Evolutionary conservation across 2,888 invertebrate species (phyloP).

Genomic region (Amitus sp.): DNA sequence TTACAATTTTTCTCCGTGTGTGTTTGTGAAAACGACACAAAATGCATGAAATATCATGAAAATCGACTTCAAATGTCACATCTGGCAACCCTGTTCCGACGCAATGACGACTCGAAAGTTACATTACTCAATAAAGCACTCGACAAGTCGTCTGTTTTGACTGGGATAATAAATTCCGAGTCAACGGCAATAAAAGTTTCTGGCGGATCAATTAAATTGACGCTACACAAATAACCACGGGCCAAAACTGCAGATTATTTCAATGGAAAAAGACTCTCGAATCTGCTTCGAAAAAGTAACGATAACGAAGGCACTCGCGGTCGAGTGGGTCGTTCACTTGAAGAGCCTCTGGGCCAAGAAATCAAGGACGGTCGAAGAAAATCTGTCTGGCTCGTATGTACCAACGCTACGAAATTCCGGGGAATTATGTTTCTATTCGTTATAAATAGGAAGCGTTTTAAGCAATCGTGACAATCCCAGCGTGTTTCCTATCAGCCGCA

Average conservation of each 20-base stretch:
- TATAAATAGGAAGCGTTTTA: neutral
- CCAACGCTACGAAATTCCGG: too few relatives aligned
- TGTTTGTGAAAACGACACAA: too few relatives aligned
- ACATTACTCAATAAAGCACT: neutral
- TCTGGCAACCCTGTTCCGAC: too few relatives aligned
- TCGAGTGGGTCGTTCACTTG: conserved; percentile 4
- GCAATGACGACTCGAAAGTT: too few relatives aligned
- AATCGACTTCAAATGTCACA: too few relatives aligned
- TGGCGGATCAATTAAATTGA: neutral
- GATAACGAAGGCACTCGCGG: conserved; percentile 4
- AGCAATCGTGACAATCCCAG: neutral
- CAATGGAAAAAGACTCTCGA: neutral
- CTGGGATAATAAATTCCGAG: neutral
- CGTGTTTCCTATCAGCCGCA: neutral
- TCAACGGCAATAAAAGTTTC: too few relatives aligned
- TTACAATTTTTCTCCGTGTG: too few relatives aligned
- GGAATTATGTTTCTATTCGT: neutral
- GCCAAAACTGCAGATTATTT: too few relatives aligned
- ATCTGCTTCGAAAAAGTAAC: neutral
- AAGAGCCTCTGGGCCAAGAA: neutral
- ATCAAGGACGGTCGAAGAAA: neutral
- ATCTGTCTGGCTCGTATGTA: neutral
- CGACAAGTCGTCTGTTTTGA: neutral
- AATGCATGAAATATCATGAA: too few relatives aligned
- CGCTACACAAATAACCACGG: neutral